Percentiles rank a stretch among this genome's conserved stretches.
Conservation (phyloP, 2,888 invertebrate species). For the Drosophila planitibia region DNA sequence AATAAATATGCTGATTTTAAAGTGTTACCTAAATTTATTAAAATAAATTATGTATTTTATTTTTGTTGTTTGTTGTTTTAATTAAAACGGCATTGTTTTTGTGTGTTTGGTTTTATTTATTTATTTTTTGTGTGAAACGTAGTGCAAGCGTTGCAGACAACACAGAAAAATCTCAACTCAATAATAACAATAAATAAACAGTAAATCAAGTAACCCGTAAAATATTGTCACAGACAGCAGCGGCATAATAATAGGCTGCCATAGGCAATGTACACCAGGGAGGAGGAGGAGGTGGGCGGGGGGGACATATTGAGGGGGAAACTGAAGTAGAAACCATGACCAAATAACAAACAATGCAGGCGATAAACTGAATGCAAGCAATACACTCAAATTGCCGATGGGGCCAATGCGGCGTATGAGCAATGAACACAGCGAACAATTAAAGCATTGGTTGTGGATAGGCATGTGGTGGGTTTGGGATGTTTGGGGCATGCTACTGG, state of each 20-base stretch:
- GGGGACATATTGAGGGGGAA: not conserved
- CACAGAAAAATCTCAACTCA: slow-evolving; percentile 52
- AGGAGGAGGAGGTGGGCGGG: too few relatives aligned
- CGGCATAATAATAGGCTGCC: slow-evolving; percentile 55
- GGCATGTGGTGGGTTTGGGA: not conserved
- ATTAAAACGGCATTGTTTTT: slow-evolving; percentile 11
- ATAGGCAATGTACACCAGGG: not conserved
- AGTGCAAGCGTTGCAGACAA: slow-evolving; percentile 29
- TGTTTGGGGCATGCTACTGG: not conserved
- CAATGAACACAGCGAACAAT: slow-evolving; percentile 54
- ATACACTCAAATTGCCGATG: slow-evolving; percentile 31
- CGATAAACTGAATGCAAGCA: slow-evolving; percentile 59
- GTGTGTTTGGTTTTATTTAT: not conserved
- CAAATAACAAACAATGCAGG: slow-evolving; percentile 57
- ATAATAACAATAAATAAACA: slow-evolving; percentile 62
- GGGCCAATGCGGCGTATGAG: slow-evolving; percentile 62
- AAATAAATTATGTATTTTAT: not conserved
- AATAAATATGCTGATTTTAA: slow-evolving; percentile 6
- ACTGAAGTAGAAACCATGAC: slow-evolving; percentile 39
- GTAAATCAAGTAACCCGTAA: slow-evolving; percentile 60
- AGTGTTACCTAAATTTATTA: slow-evolving; percentile 5
- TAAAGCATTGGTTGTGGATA: slow-evolving; percentile 19
- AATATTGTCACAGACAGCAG: slow-evolving; percentile 62
- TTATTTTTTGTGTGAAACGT: slow-evolving; percentile 21
- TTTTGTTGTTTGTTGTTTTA: not conserved